These are phyloP conservation scores for Enteromius afrohamiltoni DNA, from an alignment of 2,797 vertebrate species.

Conservation along the genomic window DNA sequence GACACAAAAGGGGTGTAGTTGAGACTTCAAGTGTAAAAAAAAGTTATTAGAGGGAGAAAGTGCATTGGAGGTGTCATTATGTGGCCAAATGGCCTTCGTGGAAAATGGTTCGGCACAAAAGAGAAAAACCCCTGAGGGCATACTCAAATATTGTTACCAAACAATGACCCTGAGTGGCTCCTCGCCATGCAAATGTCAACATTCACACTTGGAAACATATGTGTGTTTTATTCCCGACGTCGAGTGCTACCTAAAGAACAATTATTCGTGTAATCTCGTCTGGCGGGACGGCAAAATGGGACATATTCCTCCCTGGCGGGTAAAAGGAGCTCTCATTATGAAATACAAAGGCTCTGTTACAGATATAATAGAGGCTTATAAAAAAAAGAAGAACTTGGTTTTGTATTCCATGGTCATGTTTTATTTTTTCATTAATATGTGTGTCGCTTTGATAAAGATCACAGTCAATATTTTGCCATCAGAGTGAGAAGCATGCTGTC, in stretches of 20 bases:
- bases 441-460: constrained; percentile 64
- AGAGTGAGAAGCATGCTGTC: constrained; percentile 50
- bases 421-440: constrained; percentile 64
- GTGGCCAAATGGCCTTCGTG: constrained; percentile 65
- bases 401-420: constrained; percentile 58
- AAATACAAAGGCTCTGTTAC: constrained; percentile 65
- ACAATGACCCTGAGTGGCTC: constrained; percentile 67
- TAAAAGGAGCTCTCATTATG: constrained; percentile 65
- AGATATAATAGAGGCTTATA: constrained; percentile 65
- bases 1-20: constrained; percentile 53
- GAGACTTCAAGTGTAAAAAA: constrained; percentile 61
- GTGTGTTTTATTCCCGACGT: constrained; percentile 64
- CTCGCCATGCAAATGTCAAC: constrained; percentile 70
- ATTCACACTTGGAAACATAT: constrained; percentile 68
- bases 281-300: constrained; percentile 59
- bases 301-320: constrained; percentile 60
- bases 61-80: constrained; percentile 87
- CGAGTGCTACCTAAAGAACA: constrained; percentile 68
- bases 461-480: constrained; percentile 75
- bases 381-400: constrained; percentile 60
- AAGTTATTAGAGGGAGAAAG: constrained; percentile 85
- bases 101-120: constrained; percentile 63
- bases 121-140: constrained; percentile 61
- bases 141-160: constrained; percentile 68
- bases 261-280: constrained; percentile 62